Conservation (phyloP, 2,113 vertebrate species). For the Pristiophorus japonicus region DNA sequence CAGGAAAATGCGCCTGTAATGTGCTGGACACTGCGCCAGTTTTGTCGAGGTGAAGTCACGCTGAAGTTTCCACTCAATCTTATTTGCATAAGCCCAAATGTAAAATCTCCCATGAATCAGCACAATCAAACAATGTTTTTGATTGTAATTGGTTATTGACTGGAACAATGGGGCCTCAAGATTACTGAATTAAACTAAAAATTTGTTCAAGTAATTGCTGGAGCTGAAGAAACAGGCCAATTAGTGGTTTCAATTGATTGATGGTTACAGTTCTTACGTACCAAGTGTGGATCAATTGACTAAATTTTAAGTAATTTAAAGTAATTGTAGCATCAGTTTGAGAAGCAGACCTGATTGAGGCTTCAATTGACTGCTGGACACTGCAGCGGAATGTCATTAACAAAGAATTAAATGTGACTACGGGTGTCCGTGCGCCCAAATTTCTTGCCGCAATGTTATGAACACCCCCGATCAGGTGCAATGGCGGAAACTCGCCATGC, state of each 20-base stretch:
- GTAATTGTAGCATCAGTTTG: background rate
- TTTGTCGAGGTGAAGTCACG: background rate
- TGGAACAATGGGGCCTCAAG: background rate
- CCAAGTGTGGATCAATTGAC: background rate
- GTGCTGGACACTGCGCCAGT: background rate
- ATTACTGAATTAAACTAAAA: background rate
- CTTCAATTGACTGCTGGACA: background rate
- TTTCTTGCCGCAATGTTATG: background rate
- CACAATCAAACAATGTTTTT: background rate
- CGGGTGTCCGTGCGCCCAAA: background rate
- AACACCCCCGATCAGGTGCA: background rate
- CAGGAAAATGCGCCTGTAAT: background rate
- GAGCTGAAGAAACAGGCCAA: background rate
- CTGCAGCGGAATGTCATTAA: background rate
- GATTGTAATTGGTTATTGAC: background rate
- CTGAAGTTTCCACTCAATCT: background rate
- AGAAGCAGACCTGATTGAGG: no score
- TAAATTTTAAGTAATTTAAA: background rate
- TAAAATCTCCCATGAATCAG: background rate
- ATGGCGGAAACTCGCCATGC: background rate
- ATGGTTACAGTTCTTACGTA: background rate
- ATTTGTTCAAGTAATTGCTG: background rate
- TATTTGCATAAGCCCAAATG: background rate
- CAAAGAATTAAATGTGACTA: background rate
- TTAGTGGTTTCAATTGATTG: background rate